Evolutionary conservation across 1,140 invertebrate genomes (phyloP).

Genomic region (Pogonognathellus flavescens): DNA sequence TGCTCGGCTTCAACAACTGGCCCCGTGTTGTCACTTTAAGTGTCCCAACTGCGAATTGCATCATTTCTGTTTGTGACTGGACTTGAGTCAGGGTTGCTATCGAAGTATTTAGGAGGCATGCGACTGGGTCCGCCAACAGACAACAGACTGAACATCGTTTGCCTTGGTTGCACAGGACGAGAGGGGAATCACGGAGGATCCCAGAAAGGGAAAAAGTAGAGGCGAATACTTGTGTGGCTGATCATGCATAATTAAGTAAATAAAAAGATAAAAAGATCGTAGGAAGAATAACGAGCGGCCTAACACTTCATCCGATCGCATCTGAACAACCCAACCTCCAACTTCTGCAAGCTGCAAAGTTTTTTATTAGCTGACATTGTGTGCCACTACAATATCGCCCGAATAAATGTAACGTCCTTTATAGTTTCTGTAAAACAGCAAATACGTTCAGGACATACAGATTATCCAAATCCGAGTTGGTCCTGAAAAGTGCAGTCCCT

Average conservation of each 20-base stretch:
- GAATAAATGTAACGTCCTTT: background rate
- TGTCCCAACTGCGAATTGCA: no score
- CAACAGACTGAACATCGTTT: background rate
- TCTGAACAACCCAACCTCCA: background rate
- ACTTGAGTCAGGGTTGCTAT: background rate
- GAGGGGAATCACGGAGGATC: background rate
- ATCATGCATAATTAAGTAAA: constrained; percentile 22
- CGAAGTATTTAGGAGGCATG: background rate
- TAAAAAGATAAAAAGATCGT: constrained; percentile 23
- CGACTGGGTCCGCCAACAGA: background rate
- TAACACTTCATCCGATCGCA: constrained; percentile 1
- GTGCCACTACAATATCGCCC: background rate
- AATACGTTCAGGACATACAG: background rate
- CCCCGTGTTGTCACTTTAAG: no score
- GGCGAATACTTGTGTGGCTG: background rate
- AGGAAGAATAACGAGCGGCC: background rate
- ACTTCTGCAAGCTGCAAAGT: background rate
- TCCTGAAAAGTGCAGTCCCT: background rate
- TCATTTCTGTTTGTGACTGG: background rate
- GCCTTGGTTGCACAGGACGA: no score
- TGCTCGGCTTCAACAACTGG: background rate
- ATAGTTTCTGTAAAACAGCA: background rate
- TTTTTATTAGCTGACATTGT: background rate
- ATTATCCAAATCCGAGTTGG: background rate
- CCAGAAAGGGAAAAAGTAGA: background rate